Evolutionary conservation across 2,113 vertebrate genomes (phyloP).

Genomic region (Cichladusa arquata): DNA sequence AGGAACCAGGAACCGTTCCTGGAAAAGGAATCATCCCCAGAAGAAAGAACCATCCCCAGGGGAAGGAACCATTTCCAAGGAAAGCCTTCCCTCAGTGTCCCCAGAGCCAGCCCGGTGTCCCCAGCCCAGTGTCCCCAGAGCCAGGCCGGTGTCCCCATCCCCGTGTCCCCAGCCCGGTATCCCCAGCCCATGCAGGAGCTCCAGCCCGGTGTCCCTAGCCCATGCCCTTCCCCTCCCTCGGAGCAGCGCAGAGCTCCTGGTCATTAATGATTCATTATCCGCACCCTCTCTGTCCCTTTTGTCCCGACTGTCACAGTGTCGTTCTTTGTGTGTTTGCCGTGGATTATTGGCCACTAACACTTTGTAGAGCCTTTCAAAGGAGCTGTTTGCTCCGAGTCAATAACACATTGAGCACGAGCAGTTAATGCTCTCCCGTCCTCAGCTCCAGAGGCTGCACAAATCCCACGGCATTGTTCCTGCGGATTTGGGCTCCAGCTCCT

Average conservation of each 20-base stretch:
- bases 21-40: too few species aligned
- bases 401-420: slow-evolving; percentile 37
- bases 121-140: too few species aligned
- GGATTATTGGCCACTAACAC: slow-evolving; percentile 25
- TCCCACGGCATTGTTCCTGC: slow-evolving; percentile 3
- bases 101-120: not conserved
- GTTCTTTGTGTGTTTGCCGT: slow-evolving; percentile 33
- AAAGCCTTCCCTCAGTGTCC: not conserved
- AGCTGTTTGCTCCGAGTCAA: slow-evolving; percentile 59
- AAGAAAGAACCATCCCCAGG: too few species aligned
- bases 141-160: too few species aligned
- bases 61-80: not conserved
- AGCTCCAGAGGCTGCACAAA: slow-evolving; percentile 39
- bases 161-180: too few species aligned
- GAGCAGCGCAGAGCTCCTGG: not conserved
- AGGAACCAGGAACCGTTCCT: not conserved
- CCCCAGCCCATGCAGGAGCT: too few species aligned
- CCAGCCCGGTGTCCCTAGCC: too few species aligned
- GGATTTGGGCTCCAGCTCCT: slow-evolving; percentile 10
- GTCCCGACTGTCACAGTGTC: slow-evolving; percentile 42
- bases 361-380: slow-evolving; percentile 33
- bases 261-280: slow-evolving; percentile 64
- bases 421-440: slow-evolving; percentile 31
- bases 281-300: slow-evolving; percentile 13
- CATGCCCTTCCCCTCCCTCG: not conserved